Conservation (phyloP, 2,888 invertebrate genomes). For the Acanthosoma haemorrhoidale region DNA sequence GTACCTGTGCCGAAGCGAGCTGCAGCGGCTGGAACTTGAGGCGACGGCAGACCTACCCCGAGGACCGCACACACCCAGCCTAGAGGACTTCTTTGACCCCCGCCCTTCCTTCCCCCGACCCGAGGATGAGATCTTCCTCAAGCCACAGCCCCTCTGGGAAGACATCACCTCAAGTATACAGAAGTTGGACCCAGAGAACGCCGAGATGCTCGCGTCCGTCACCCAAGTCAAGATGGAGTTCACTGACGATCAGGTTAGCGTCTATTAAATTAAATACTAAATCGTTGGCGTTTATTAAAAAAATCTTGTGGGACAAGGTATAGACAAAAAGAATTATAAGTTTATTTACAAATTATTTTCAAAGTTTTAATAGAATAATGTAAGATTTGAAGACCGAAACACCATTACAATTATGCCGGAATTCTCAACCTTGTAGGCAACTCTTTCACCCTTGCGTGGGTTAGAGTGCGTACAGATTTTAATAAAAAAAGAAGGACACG, state of each 20-base stretch:
- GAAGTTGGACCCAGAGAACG: slow-evolving; percentile 84
- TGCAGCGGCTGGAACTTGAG: slow-evolving; percentile 59
- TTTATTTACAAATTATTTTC: too few relatives aligned
- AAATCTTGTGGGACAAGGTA: too few relatives aligned
- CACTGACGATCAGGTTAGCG: slow-evolving; percentile 75
- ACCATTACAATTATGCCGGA: too few relatives aligned
- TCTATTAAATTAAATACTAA: too few relatives aligned
- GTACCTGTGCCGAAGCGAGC: slow-evolving; percentile 70
- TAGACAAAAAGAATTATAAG: too few relatives aligned
- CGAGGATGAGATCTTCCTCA: slow-evolving; percentile 79
- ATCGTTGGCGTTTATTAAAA: not conserved
- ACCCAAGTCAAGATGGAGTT: slow-evolving; percentile 74
- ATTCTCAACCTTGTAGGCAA: too few relatives aligned
- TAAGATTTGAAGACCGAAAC: too few relatives aligned
- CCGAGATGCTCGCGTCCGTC: slow-evolving; percentile 61
- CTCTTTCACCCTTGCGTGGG: too few relatives aligned
- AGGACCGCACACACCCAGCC: slow-evolving; percentile 56
- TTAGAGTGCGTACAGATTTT: too few relatives aligned
- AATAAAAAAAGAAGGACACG: too few relatives aligned
- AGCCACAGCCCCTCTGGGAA: slow-evolving; percentile 83
- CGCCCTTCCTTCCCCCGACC: slow-evolving; percentile 48
- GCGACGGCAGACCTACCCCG: slow-evolving; percentile 43
- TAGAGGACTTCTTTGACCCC: slow-evolving; percentile 63
- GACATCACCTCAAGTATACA: slow-evolving; percentile 86
- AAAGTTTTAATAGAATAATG: too few relatives aligned